Evolutionary conservation across 2,113 vertebrate species (phyloP).

Genomic region (Pachycephala philippinensis): DNA sequence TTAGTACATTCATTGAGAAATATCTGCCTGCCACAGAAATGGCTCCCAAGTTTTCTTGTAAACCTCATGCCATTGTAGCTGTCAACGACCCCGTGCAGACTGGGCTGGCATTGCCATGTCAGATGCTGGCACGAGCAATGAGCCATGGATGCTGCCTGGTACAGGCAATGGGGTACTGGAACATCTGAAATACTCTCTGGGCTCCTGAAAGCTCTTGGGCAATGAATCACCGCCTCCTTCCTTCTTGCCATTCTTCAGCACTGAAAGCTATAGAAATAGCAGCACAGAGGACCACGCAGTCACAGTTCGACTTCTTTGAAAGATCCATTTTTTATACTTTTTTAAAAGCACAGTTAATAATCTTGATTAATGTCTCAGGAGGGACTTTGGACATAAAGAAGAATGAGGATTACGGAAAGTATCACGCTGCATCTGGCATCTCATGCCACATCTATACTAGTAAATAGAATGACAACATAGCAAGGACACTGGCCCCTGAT

Average conservation of each 20-base stretch:
- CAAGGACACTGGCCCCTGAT: not conserved
- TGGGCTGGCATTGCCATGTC: not conserved
- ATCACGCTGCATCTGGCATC: not conserved
- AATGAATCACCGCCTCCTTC: not conserved
- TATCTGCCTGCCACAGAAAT: not conserved
- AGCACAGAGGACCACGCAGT: not conserved
- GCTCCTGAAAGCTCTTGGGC: not conserved
- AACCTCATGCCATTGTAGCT: not conserved
- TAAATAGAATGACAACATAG: not conserved
- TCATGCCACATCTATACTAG: not conserved
- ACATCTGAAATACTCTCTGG: not conserved
- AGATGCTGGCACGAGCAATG: not conserved
- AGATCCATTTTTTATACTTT: not conserved
- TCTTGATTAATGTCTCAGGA: not conserved
- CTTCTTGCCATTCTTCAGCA: not conserved
- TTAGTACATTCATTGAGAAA: not conserved
- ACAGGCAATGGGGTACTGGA: not conserved
- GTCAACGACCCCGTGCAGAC: not conserved
- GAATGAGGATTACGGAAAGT: not conserved
- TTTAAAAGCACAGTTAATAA: not conserved
- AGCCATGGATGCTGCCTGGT: not conserved
- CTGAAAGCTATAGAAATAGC: not conserved
- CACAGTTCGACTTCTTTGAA: not conserved
- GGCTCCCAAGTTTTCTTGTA: not conserved
- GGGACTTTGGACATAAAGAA: not conserved